Evolutionary conservation across 2,888 invertebrate genomes (phyloP).

Genomic region (Marasmarcha lunaedactyla): DNA sequence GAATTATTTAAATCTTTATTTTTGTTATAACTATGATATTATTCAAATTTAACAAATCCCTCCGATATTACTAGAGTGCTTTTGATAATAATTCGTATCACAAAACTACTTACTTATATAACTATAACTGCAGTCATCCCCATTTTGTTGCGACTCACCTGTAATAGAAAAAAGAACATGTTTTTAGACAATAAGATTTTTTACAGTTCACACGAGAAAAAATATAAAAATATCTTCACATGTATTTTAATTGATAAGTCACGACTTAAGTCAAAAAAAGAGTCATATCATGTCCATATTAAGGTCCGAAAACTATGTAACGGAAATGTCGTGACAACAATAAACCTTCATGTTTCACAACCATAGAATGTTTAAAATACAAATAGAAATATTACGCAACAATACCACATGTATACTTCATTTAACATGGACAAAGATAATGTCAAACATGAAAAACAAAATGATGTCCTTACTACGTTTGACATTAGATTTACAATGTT

Average conservation of each 20-base stretch:
- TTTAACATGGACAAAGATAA: constrained; percentile 16
- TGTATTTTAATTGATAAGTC: constrained; percentile 4
- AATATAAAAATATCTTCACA: not conserved
- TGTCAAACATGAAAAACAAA: constrained; percentile 7
- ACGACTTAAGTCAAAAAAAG: constrained; percentile 14
- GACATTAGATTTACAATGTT: not conserved
- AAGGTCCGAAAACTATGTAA: constrained; percentile 2
- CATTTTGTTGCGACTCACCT: constrained; percentile 67
- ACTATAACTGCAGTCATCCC: constrained; percentile 67
- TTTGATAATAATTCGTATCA: not conserved
- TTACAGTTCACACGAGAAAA: too few relatives aligned
- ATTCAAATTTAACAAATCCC: too few relatives aligned
- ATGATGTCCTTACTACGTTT: not conserved
- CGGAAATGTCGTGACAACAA: constrained; percentile 20
- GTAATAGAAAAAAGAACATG: constrained; percentile 23
- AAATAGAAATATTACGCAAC: constrained; percentile 17
- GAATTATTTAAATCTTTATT: too few relatives aligned
- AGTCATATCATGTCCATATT: constrained; percentile 1
- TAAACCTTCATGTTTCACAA: constrained; percentile 6
- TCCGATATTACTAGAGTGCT: not conserved
- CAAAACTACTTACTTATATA: constrained; percentile 60
- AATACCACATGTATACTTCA: constrained; percentile 23
- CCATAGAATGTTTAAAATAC: constrained; percentile 10
- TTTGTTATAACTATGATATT: too few relatives aligned
- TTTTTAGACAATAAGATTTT: not conserved